Base-by-base conservation (phyloP, 2,797 vertebrate species). In the Myioborus miniatus region DNA sequence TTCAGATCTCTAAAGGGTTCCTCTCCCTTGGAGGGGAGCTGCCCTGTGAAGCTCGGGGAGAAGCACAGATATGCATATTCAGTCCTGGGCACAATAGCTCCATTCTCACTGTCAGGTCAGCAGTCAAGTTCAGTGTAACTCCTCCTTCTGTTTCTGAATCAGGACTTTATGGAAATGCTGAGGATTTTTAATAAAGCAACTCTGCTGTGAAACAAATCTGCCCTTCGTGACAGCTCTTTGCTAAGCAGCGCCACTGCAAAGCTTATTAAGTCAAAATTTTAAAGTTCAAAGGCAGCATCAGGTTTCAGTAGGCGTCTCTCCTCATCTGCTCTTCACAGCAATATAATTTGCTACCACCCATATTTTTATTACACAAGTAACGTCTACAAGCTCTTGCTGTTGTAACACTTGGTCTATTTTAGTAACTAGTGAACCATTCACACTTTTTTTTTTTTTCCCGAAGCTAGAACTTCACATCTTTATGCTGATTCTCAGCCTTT, bases 101-200 rank as follows among this genome's bases (percentile, higher is more conserved):
- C 94, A 96, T 97, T 96, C 95, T 97, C 91, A 81, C 83, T 93
- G 81, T 89, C 93, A 95, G 95, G 95, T 96, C 96, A 97, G 87
- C 95, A 96, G 93, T 96, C 96, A 89, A 96, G 96, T 97, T 96
- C 96, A 96, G 49, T 69, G 63, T 93, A 92, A 91, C 90, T 96
- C 94, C 96, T 96, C 96, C 95, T 94, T 85, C 93, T 94, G 75
- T 80, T 58, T 95, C 93, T 97, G 88, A 97, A 96, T 96, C 88
- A 81, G 75, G 83, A 96, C 88, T 94, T 95, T 64, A 93, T 96
- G 90, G 90, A 96, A 94, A 95, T 89, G 83, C 64, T 92, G 88
- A 77, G 87, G 81, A 49, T 93, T 95, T 96, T 95, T 95, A 81
- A 94, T 95, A 95, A 93, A 87, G 81, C 69, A 85, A 21, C 39